These are phyloP conservation scores for Drosophila stalkeri DNA, from an alignment of 2,888 invertebrate genomes.

Conservation along the genomic window DNA sequence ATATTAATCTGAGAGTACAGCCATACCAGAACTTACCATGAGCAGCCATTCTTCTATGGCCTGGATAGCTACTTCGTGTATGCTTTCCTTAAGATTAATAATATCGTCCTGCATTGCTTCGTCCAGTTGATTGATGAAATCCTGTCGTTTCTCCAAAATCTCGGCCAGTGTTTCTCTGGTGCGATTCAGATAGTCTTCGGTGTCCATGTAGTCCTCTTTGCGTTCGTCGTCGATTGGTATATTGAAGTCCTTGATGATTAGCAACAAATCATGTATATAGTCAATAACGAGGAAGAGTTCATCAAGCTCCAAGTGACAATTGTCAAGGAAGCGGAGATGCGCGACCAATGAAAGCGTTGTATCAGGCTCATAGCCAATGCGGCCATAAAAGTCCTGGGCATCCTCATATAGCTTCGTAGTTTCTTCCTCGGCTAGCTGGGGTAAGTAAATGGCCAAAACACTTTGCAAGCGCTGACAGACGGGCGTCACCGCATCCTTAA, in stretches of 20 bases:
- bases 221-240: conserved; percentile 91
- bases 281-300: conserved; percentile 90
- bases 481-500: conserved; percentile 90
- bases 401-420: conserved; percentile 84
- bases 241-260: conserved; percentile 92
- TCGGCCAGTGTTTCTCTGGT: conserved; percentile 88
- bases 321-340: conserved; percentile 86
- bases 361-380: conserved; percentile 88
- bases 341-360: conserved; percentile 90
- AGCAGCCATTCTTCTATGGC: conserved; percentile 85
- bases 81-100: conserved; percentile 89
- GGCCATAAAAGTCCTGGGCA: conserved; percentile 87
- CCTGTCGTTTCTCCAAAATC: conserved; percentile 88
- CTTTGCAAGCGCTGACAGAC: conserved; percentile 90
- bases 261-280: conserved; percentile 93
- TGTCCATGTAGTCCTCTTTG: conserved; percentile 85
- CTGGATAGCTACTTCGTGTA: conserved; percentile 90
- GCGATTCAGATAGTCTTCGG: conserved; percentile 83
- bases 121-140: conserved; percentile 90
- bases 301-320: conserved; percentile 89
- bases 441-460: conserved; percentile 88
- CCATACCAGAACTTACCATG: conserved; percentile 64
- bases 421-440: conserved; percentile 89
- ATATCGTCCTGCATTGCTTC: conserved; percentile 92
- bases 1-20: not conserved